phyloP scores from a whole-genome alignment of 2,797 vertebrate genomes.

The Dendrocincla tyrannina region DNA sequence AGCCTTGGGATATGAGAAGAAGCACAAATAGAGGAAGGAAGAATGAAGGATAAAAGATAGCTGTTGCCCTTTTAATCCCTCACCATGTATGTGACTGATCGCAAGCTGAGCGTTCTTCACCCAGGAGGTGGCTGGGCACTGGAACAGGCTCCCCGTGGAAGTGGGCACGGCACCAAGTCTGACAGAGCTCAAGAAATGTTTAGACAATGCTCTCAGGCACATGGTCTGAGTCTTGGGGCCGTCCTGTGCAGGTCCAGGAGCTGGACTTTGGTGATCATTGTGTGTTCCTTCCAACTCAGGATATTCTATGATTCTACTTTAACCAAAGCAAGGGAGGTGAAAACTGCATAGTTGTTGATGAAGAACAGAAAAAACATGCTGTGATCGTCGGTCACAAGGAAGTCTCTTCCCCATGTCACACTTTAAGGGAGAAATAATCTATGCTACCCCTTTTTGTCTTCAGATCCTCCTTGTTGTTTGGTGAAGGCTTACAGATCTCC shows the following conservation, averaged over 20 bases:
- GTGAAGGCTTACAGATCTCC: neutral
- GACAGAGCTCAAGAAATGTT: neutral
- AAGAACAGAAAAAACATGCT: neutral
- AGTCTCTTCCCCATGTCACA: neutral
- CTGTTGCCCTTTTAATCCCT: neutral
- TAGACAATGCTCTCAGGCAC: neutral
- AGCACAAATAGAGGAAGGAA: neutral
- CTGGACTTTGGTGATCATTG: neutral
- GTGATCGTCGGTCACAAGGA: neutral
- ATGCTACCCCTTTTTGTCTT: neutral
- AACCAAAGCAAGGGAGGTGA: neutral
- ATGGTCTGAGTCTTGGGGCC: neutral
- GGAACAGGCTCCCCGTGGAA: neutral
- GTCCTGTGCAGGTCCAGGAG: neutral
- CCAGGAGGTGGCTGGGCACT: neutral
- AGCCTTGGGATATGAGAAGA: neutral
- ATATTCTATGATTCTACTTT: neutral
- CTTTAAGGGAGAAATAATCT: neutral
- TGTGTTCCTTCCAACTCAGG: neutral
- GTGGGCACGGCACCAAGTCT: neutral
- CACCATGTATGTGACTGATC: neutral
- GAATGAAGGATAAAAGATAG: neutral
- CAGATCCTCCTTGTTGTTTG: neutral
- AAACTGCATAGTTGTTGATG: neutral
- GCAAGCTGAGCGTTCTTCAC: neutral